Percentiles rank a stretch among this genome's conserved stretches.
These are phyloP conservation scores for Sinotaia quadrata DNA, from an alignment of 2,888 invertebrate genomes.

Conservation along the genomic window DNA sequence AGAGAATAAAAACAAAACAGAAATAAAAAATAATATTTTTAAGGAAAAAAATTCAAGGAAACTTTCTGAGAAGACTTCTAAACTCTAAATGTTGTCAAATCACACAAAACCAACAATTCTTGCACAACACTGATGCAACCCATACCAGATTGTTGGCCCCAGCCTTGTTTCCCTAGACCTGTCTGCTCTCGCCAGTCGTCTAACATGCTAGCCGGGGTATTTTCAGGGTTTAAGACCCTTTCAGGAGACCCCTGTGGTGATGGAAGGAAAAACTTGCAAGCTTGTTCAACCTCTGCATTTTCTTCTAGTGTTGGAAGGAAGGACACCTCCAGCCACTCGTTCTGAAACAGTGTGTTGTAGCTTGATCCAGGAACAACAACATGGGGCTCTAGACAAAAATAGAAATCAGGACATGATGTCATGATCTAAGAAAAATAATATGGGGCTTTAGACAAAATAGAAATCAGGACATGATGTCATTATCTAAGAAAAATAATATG, in stretches of 20 bases:
- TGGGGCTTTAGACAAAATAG: no score
- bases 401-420: no score
- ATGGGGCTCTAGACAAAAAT: background rate
- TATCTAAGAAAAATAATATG: no score
- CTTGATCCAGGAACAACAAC: slow-evolving; percentile 26
- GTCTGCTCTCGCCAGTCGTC: slow-evolving; percentile 60
- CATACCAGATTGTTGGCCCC: slow-evolving; percentile 59
- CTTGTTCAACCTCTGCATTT: slow-evolving; percentile 4
- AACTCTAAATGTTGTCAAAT: no score
- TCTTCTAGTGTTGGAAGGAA: slow-evolving; percentile 41
- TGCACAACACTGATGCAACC: no score
- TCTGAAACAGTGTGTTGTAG: slow-evolving; percentile 64
- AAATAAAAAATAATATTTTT: no score
- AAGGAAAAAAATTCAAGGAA: no score
- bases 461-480: no score
- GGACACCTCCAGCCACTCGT: slow-evolving; percentile 68
- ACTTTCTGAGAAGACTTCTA: no score
- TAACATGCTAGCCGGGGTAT: background rate
- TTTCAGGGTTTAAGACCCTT: background rate
- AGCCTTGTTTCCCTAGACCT: slow-evolving; percentile 52
- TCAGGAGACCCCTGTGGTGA: slow-evolving; percentile 14
- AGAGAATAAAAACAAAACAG: no score
- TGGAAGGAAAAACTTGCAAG: slow-evolving; percentile 25
- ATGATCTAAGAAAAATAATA: no score
- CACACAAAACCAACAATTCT: no score